phyloP scores from a whole-genome alignment of 2,113 vertebrate genomes.

The Nestor notabilis region DNA sequence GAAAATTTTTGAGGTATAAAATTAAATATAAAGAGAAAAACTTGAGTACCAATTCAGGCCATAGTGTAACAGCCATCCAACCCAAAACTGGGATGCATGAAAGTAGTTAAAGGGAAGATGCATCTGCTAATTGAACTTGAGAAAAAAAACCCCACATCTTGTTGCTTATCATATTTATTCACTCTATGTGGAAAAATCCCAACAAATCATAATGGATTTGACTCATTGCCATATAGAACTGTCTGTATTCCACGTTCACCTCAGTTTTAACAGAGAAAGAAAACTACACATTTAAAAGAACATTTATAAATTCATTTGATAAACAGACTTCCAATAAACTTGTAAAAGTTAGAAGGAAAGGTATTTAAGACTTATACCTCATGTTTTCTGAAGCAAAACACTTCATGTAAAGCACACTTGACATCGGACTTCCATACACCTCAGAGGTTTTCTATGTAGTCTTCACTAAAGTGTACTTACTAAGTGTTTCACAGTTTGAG shows the following conservation, averaged over 20 bases:
- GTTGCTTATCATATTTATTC: conserved; percentile 38
- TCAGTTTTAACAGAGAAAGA: neutral
- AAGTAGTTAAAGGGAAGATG: neutral
- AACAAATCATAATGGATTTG: neutral
- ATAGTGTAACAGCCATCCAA: neutral
- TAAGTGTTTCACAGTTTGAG: conserved; percentile 50
- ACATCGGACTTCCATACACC: conserved; percentile 91
- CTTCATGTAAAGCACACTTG: conserved; percentile 70
- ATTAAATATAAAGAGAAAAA: neutral
- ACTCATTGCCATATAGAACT: neutral
- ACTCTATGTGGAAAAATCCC: neutral
- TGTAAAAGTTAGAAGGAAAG: conserved; percentile 48
- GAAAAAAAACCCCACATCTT: neutral
- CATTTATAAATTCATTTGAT: conserved; percentile 18
- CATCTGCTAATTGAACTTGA: neutral
- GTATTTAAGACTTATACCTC: conserved; percentile 2
- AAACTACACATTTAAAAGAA: neutral
- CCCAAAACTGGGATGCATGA: neutral
- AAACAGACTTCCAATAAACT: neutral
- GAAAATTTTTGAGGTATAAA: neutral
- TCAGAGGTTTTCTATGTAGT: conserved; percentile 88
- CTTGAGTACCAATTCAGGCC: neutral
- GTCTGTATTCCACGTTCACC: neutral
- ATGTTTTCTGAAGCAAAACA: conserved; percentile 71
- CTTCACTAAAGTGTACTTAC: conserved; percentile 86